These are phyloP conservation scores for Pseudococcus viburni DNA, from an alignment of 2,888 invertebrate species.

Conservation along the genomic window DNA sequence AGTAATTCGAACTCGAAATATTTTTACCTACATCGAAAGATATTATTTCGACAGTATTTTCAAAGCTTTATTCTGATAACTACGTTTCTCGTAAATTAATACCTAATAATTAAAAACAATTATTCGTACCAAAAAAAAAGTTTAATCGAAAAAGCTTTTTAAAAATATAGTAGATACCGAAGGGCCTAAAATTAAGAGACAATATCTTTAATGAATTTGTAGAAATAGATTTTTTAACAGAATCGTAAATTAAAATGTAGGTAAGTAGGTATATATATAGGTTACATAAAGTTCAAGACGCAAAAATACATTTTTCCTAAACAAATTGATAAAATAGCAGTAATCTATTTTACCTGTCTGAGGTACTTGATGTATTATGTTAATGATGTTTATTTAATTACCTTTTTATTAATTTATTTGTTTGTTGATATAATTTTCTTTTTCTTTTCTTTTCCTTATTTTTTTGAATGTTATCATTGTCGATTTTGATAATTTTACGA, in stretches of 20 bases:
- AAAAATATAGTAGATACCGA: not conserved
- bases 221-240: not conserved
- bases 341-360: not conserved
- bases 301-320: not conserved
- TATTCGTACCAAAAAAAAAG: not conserved
- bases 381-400: not conserved
- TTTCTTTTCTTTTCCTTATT: not conserved
- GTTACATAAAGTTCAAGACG: not conserved
- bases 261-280: not conserved
- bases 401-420: not conserved
- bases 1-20: no score
- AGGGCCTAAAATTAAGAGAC: constrained; percentile 18
- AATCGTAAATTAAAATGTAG: not conserved
- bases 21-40: no score
- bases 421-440: not conserved
- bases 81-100: no score
- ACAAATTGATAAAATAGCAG: not conserved
- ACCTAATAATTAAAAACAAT: no score
- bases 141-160: not conserved
- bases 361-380: not conserved
- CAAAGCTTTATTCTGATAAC: no score
- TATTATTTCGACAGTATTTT: no score
- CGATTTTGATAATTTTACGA: constrained; percentile 24
- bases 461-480: not conserved
- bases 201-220: constrained; percentile 1